Percentiles rank a stretch among this genome's conserved stretches.
These are phyloP conservation scores for Cricetomys ansorgei DNA, from an alignment of 2,113 vertebrate species.

Conservation along the genomic window DNA sequence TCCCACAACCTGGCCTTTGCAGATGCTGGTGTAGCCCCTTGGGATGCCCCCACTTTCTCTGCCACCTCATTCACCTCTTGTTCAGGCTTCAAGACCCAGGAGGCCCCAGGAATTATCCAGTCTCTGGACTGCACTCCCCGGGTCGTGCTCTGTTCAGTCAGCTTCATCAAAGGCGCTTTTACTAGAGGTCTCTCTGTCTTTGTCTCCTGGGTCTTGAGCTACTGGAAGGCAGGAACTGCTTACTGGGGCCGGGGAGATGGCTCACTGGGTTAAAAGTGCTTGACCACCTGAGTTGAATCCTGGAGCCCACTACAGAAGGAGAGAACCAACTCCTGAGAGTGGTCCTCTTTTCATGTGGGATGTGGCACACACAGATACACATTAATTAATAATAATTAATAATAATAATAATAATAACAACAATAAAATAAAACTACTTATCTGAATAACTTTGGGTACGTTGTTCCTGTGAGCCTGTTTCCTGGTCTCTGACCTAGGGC, in stretches of 20 bases:
- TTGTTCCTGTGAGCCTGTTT: not conserved
- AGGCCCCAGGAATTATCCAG: not conserved
- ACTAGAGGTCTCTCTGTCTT: not conserved
- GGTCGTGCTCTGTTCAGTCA: not conserved
- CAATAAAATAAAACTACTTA: not conserved
- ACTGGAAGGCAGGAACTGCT: not conserved
- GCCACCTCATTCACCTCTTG: not conserved
- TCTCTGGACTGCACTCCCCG: not conserved
- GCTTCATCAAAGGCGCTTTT: not conserved
- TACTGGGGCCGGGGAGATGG: not conserved
- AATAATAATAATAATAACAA: too few species aligned
- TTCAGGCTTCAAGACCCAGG: not conserved
- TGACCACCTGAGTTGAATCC: not conserved
- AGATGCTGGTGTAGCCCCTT: not conserved
- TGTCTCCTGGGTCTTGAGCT: not conserved
- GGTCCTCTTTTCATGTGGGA: not conserved
- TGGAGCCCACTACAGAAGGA: not conserved
- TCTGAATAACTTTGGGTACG: not conserved
- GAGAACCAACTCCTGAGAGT: not conserved
- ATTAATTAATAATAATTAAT: not conserved
- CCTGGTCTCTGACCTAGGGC: constrained; percentile 11
- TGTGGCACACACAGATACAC: not conserved
- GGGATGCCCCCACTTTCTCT: not conserved
- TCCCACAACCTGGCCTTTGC: not conserved
- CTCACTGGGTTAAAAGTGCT: not conserved